phyloP scores from a whole-genome alignment of 2,113 vertebrate species.

The Cinclus mexicanus region DNA sequence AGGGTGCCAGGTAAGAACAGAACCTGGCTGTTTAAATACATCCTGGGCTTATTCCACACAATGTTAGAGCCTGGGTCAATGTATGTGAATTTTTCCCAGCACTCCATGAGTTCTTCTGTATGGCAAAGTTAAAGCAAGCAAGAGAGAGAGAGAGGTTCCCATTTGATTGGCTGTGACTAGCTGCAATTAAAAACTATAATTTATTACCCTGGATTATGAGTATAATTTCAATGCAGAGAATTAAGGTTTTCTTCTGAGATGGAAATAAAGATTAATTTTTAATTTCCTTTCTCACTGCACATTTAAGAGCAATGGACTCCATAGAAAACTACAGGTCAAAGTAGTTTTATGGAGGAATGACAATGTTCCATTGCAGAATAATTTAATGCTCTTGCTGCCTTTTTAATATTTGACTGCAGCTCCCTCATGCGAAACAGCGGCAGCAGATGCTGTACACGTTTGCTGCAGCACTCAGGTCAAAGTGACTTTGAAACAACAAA shows the following conservation, averaged over 20 bases:
- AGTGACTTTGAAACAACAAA: conserved; percentile 70
- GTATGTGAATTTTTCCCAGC: background rate
- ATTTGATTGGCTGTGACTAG: conserved; percentile 70
- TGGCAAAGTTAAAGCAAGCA: conserved; percentile 52
- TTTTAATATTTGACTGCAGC: conserved; percentile 76
- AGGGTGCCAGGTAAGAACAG: background rate
- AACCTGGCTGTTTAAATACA: background rate
- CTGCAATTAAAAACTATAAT: conserved; percentile 78
- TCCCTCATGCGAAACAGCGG: conserved; percentile 67
- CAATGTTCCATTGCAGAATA: conserved; percentile 68
- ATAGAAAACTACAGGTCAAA: conserved; percentile 71
- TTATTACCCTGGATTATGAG: conserved; percentile 77
- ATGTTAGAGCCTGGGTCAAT: background rate
- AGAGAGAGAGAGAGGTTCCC: conserved; percentile 33
- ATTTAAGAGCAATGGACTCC: conserved; percentile 73
- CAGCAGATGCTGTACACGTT: background rate
- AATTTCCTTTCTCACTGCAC: conserved; percentile 83
- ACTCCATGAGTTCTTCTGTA: conserved; percentile 10
- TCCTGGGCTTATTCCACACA: background rate
- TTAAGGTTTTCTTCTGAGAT: conserved; percentile 84
- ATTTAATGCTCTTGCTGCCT: conserved; percentile 73
- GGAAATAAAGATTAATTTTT: conserved; percentile 88
- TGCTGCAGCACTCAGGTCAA: conserved; percentile 61
- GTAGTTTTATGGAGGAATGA: conserved; percentile 75
- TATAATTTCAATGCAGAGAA: conserved; percentile 81